phyloP scores from a whole-genome alignment of 2,797 vertebrate species.

The Leptodactylus fallax region DNA sequence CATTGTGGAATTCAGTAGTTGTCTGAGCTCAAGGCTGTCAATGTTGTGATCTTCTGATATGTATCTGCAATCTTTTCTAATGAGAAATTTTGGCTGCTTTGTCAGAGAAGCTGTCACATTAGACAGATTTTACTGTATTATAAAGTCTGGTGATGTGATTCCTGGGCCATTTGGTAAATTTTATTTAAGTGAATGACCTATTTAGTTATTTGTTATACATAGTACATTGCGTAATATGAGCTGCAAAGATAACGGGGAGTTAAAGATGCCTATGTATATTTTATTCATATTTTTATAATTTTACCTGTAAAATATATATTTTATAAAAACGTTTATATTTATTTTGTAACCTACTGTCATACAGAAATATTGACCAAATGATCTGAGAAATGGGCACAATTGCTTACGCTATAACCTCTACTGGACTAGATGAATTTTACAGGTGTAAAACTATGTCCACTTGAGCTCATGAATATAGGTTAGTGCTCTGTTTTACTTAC shows the following conservation, averaged over 20 bases:
- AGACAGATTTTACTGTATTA: no score
- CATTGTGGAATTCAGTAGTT: no score
- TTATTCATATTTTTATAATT: no score
- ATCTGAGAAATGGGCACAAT: not conserved
- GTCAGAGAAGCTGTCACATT: not conserved
- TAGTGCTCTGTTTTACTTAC: no score
- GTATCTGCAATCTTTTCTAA: not conserved
- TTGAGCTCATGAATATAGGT: not conserved
- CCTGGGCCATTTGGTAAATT: no score
- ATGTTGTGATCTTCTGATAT: not conserved
- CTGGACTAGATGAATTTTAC: not conserved
- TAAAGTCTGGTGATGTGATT: no score
- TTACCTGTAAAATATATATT: not conserved
- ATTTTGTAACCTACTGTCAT: not conserved
- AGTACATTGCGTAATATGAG: not conserved
- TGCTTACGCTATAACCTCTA: not conserved
- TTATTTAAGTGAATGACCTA: not conserved
- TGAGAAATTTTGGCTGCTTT: not conserved
- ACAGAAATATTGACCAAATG: not conserved
- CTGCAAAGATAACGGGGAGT: not conserved
- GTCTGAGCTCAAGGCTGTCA: not conserved
- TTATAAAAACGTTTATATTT: not conserved
- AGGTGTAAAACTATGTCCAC: not conserved
- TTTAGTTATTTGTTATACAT: not conserved
- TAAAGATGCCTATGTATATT: not conserved